Evolutionary conservation across 2,888 invertebrate genomes (phyloP).

Genomic region (Lissonota sp.): DNA sequence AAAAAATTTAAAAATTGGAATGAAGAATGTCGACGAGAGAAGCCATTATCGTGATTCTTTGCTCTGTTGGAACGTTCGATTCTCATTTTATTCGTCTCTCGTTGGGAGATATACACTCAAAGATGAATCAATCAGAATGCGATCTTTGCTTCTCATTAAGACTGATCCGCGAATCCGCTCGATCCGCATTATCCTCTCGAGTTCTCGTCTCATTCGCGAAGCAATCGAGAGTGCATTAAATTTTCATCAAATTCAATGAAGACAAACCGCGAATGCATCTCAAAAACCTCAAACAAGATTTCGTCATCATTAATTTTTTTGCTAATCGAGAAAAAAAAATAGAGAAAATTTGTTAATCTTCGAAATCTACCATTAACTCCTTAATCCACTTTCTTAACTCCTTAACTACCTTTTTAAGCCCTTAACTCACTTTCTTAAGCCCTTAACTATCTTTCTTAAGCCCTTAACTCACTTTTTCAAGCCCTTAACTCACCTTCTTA

Average conservation of each 20-base stretch:
- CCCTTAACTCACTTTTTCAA: too few species aligned
- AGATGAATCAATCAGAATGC: constrained; percentile 46
- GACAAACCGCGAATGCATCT: too few species aligned
- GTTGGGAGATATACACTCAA: constrained; percentile 15
- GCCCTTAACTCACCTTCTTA: too few species aligned
- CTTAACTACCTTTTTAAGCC: too few species aligned
- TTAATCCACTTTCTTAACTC: too few species aligned
- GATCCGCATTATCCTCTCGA: background rate
- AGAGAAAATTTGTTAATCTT: too few species aligned
- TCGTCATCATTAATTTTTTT: too few species aligned
- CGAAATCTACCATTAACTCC: too few species aligned
- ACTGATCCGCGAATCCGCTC: constrained; percentile 34
- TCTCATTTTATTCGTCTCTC: constrained; percentile 10
- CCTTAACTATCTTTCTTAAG: too few species aligned
- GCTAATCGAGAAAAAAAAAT: too few species aligned
- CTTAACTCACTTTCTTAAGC: too few species aligned
- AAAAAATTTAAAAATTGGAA: constrained; percentile 14
- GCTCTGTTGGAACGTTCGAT: constrained; percentile 4
- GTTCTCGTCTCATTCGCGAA: constrained; percentile 4
- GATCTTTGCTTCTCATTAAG: constrained; percentile 46
- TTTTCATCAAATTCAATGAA: constrained; percentile 30
- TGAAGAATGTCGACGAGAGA: constrained; percentile 38
- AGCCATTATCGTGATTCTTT: constrained; percentile 46
- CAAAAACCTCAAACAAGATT: too few species aligned
- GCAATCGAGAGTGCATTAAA: constrained; percentile 24